Evolutionary conservation across 2,888 invertebrate genomes (phyloP).

Genomic region (Yponomeuta cagnagella): DNA sequence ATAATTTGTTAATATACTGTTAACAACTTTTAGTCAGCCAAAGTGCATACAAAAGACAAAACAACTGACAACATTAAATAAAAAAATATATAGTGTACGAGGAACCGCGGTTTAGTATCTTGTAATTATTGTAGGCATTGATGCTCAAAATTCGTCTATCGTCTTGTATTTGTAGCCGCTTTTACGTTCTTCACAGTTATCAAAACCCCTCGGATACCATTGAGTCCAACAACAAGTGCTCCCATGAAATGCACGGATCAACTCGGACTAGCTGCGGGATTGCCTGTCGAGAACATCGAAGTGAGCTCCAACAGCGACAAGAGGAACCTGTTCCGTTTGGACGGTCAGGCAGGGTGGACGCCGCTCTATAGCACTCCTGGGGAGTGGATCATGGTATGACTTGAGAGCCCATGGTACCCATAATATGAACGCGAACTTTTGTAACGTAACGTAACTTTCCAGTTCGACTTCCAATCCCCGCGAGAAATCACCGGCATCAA

Average conservation of each 20-base stretch:
- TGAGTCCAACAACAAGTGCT: constrained; percentile 26
- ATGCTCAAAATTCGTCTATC: no score
- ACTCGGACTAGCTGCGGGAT: constrained; percentile 82
- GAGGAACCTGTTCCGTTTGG: constrained; percentile 59
- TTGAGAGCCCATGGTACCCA: no score
- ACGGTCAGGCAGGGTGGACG: constrained; percentile 76
- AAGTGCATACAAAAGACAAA: no score
- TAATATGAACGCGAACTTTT: constrained; percentile 18
- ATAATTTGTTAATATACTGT: no score
- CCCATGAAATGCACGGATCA: constrained; percentile 78
- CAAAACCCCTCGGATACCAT: no score
- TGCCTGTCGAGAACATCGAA: constrained; percentile 79
- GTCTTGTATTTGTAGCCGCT: no score
- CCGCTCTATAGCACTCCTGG: constrained; percentile 80
- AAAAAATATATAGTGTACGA: no score
- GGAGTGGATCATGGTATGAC: constrained; percentile 80
- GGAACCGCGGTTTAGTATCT: no score
- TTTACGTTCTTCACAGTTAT: no score
- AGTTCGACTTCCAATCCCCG: constrained; percentile 86
- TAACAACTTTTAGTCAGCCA: no score
- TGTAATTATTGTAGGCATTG: no score
- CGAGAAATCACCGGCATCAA: constrained; percentile 86
- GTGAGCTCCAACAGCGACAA: constrained; percentile 77
- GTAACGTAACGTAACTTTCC: constrained; percentile 17
- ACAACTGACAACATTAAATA: no score